Evolutionary conservation across 2,888 invertebrate genomes (phyloP).

Genomic region (Azorinus chamasolen): DNA sequence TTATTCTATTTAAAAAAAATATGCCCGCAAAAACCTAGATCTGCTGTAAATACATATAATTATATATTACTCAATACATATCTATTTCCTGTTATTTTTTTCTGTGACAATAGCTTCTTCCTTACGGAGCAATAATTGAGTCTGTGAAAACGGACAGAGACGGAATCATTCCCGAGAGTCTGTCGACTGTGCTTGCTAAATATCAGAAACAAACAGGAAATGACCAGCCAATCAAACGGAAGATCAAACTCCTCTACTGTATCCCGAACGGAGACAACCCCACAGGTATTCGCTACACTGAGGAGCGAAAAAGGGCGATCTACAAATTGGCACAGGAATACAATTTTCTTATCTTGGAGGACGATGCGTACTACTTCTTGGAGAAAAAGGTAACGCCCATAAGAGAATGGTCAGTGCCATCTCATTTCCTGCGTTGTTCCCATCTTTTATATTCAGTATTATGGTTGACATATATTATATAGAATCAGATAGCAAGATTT

Average conservation of each 20-base stretch:
- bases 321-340: slow-evolving; percentile 92
- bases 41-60: too few species aligned
- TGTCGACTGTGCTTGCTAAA: slow-evolving; percentile 88
- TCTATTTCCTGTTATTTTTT: too few species aligned
- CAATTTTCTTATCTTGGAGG: slow-evolving; percentile 93
- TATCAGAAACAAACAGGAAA: too few species aligned
- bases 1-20: too few species aligned
- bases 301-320: slow-evolving; percentile 90
- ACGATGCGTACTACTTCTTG: slow-evolving; percentile 92
- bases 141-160: slow-evolving; percentile 90
- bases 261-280: slow-evolving; percentile 93
- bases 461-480: too few species aligned
- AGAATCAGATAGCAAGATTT: too few species aligned
- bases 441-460: too few species aligned
- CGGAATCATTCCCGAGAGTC: slow-evolving; percentile 90
- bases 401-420: too few species aligned
- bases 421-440: too few species aligned
- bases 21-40: too few species aligned
- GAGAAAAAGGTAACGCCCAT: slow-evolving; percentile 42
- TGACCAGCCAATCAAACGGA: too few species aligned
- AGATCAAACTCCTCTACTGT: slow-evolving; percentile 88
- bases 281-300: slow-evolving; percentile 90
- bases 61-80: too few species aligned
- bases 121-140: slow-evolving; percentile 90
- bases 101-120: slow-evolving; percentile 92